Conservation (phyloP, 1,140 invertebrate species). For the Drosophila ercepeae region DNA sequence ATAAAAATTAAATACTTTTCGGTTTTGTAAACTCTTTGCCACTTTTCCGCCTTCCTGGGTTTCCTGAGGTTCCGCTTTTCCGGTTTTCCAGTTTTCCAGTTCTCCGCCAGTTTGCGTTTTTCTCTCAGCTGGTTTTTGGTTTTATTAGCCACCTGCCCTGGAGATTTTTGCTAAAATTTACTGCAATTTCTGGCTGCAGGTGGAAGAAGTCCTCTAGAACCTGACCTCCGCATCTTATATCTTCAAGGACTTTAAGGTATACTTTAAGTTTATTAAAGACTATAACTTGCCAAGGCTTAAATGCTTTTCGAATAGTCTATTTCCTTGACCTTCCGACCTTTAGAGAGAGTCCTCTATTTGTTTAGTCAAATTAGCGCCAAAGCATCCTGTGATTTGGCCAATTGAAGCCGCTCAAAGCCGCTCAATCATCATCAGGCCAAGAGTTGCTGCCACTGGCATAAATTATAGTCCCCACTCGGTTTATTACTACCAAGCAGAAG, state of each 20-base stretch:
- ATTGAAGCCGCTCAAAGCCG: conserved; percentile 7
- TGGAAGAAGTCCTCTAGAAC: not conserved
- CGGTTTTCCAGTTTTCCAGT: not conserved
- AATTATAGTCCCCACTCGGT: conserved; percentile 17
- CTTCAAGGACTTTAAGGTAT: not conserved
- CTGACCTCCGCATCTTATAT: not conserved
- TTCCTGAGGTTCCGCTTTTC: not conserved
- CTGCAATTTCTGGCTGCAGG: conserved; percentile 2
- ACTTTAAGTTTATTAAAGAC: not conserved
- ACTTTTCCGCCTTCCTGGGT: conserved; percentile 1
- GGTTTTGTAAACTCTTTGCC: conserved; percentile 2
- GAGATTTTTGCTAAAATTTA: conserved; percentile 11
- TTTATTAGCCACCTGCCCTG: conserved; percentile 22
- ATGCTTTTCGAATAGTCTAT: not conserved
- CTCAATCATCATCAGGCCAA: conserved; percentile 12
- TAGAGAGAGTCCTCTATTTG: not conserved
- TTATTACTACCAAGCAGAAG: not conserved
- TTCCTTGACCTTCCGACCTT: not conserved
- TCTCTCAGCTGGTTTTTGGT: not conserved
- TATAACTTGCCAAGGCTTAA: not conserved
- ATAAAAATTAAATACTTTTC: conserved; percentile 74
- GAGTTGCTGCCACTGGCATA: conserved; percentile 12
- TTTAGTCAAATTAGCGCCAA: conserved; percentile 3
- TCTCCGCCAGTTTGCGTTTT: not conserved
- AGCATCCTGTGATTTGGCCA: conserved; percentile 9